Conservation (phyloP, 2,888 invertebrate species). For the Cerastis leucographa region DNA sequence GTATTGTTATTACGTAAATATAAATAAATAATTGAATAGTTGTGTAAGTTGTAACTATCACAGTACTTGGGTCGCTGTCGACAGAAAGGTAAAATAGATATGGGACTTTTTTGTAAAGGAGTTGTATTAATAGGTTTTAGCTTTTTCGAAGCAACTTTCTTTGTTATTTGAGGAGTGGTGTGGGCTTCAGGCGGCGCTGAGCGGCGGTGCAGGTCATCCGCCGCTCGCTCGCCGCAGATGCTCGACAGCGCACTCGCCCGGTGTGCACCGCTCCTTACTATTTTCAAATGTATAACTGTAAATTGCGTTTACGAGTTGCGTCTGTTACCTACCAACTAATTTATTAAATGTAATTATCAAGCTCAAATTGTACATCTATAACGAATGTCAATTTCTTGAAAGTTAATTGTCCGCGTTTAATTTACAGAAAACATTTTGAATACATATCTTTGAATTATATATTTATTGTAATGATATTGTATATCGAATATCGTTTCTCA, state of each 20-base stretch:
- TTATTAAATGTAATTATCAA: constrained; percentile 75
- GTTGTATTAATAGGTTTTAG: constrained; percentile 82
- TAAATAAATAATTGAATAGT: constrained; percentile 90
- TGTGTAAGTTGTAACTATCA: constrained; percentile 89
- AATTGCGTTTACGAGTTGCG: constrained; percentile 77
- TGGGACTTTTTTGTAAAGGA: constrained; percentile 82
- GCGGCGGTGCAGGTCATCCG: constrained; percentile 36
- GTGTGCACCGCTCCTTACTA: constrained; percentile 56
- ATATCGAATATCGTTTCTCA: constrained; percentile 84
- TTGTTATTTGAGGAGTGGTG: constrained; percentile 67
- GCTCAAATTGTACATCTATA: constrained; percentile 86
- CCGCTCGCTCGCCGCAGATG: constrained; percentile 25
- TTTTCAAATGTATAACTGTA: constrained; percentile 68
- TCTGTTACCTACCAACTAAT: constrained; percentile 80
- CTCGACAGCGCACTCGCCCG: constrained; percentile 45
- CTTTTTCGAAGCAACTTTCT: constrained; percentile 72
- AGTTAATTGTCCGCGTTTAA: constrained; percentile 81
- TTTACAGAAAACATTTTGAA: constrained; percentile 84
- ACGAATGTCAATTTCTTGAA: constrained; percentile 85
- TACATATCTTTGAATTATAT: constrained; percentile 89
- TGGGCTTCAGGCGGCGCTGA: constrained; percentile 39
- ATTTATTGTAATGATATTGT: constrained; percentile 83
- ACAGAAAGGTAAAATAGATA: constrained; percentile 77
- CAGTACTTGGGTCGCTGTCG: constrained; percentile 85
- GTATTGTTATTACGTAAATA: constrained; percentile 91